Percentiles rank a stretch among this genome's conserved stretches.
These are phyloP conservation scores for Crocodylus rhombifer DNA, from an alignment of 2,797 vertebrate genomes.

Conservation along the genomic window DNA sequence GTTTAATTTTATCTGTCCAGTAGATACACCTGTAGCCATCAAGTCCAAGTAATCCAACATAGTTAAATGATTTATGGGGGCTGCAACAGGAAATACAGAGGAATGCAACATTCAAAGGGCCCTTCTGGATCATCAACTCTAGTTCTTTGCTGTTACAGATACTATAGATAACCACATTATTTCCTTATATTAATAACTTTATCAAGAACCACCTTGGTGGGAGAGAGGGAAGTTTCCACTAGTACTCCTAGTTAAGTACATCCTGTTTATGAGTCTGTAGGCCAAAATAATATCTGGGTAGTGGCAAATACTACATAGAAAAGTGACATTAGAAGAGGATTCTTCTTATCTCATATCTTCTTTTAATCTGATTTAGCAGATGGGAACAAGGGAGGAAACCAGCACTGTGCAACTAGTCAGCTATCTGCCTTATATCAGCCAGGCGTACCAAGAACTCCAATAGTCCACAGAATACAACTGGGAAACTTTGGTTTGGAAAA, in stretches of 20 bases:
- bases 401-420: background rate
- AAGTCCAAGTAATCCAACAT: background rate
- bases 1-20: background rate
- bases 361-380: constrained; percentile 17
- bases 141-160: no score
- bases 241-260: no score
- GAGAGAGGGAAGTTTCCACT: no score
- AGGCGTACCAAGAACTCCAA: background rate
- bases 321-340: constrained; percentile 37
- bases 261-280: no score
- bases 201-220: no score
- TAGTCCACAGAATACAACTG: background rate
- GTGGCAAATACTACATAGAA: background rate
- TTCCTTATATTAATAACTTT: no score
- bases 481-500: background rate
- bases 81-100: background rate
- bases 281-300: no score
- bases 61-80: background rate
- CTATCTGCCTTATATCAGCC: background rate
- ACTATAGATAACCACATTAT: no score
- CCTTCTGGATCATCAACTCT: no score
- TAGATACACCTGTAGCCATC: background rate
- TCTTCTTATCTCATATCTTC: background rate
- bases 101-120: no score
- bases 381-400: constrained; percentile 20